Base-by-base conservation (phyloP, 2,888 invertebrate species). In the Cyclophora albipunctata region DNA sequence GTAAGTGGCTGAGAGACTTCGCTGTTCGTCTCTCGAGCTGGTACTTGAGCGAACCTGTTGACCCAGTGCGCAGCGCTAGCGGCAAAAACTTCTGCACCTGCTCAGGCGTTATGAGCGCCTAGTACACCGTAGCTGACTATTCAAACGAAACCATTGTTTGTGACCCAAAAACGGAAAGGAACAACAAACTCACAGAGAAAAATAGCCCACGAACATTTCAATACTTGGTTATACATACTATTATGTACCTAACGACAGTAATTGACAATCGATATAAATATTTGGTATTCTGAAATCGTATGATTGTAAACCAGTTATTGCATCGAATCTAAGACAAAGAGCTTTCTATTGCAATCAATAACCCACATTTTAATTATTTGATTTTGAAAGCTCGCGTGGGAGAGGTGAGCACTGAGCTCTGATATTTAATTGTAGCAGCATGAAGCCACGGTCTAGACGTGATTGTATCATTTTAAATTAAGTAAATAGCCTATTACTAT, bases 31-130 rank as follows among this genome's bases (percentile, higher is more conserved):
- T 20, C 20, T 20, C 60, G 71, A 73, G 75, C 73, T 76, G 74
- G 71, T 73, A 70, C 82, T 82, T 66, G 66, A 81, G 74, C 67
- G 70, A 78, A 77, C 79, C 77, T 82, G 78, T 86, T 85, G 85
- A 86, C 85, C 85, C 72, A 85, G 73, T 83, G 75, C 62, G 73
- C 73, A 73, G 62, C 68, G 81, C 79, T 78, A 59, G 71, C 69
- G 77, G 82, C 78, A 70, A 71, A 75, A 78, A 75, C 75, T 80
- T 75, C 68, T 68, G 65, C 71, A 79, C 76, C 78, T 80, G 74
- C 75, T 66, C 63, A 68, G 60, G 63, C 66, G 57, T 64, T 71
- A 71, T 71, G 64, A 64, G 53, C 52, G 55, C 69, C 67, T 71
- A 67, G 70, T 69, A 69, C 62, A 56, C 59, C 53, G 54, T 54